Percentiles rank a stretch among this genome's conserved stretches.
Conservation (phyloP, 30 jellyfish, hydroid and myxozoan species). For the Hydra vulgaris region DNA sequence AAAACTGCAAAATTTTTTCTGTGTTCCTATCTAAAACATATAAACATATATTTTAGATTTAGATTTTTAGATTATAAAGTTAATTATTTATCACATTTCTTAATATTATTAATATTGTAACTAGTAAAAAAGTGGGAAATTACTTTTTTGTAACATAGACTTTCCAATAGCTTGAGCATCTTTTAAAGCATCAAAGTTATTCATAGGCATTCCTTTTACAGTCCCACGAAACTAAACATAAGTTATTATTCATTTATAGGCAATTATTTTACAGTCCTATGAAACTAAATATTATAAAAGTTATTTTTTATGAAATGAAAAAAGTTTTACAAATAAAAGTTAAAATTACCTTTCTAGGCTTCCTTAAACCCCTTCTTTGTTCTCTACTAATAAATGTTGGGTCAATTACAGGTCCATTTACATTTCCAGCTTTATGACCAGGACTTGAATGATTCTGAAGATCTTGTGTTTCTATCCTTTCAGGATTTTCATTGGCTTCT, state of each 20-base stretch:
- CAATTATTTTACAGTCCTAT: too few species aligned
- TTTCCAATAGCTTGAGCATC: conserved; percentile 98
- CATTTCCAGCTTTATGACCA: too few species aligned
- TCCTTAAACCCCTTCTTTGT: background rate
- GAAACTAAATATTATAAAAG: too few species aligned
- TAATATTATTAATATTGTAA: background rate
- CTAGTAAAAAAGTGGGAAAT: background rate
- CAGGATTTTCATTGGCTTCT: conserved; percentile 18
- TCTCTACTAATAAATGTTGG: conserved; percentile 70
- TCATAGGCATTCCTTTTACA: conserved; percentile 82
- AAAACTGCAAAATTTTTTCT: conserved; percentile 75
- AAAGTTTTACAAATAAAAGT: too few species aligned
- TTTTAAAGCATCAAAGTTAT: conserved; percentile 80
- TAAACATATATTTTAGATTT: too few species aligned
- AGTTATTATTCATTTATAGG: too few species aligned
- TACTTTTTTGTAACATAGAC: conserved; percentile 86
- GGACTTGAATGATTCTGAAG: too few species aligned
- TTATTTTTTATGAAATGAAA: too few species aligned
- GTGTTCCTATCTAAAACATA: conserved; percentile 64
- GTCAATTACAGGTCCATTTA: conserved; percentile 77
- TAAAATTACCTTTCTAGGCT: background rate
- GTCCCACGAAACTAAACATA: conserved; percentile 73
- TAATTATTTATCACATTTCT: too few species aligned
- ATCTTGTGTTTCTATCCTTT: conserved; percentile 7
- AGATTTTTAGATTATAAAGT: too few species aligned